phyloP scores from a whole-genome alignment of 2,797 vertebrate genomes.

The Gambelia wislizenii region DNA sequence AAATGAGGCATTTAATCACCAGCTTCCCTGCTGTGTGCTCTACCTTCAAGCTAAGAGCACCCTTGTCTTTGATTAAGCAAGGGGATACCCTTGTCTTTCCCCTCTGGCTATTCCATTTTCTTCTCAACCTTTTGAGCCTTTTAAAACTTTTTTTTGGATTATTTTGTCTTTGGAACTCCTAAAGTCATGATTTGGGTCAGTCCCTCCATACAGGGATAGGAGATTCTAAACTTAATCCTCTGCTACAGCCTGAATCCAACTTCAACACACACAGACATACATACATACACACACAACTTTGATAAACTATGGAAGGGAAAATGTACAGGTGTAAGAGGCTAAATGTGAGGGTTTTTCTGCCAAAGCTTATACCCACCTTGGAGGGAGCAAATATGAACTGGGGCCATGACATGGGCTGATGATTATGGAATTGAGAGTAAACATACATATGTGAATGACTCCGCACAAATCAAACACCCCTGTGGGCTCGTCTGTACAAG shows the following conservation, averaged over 20 bases:
- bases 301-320: not conserved
- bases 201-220: not conserved
- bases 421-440: not conserved
- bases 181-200: not conserved
- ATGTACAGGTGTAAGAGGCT: not conserved
- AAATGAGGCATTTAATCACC: conserved; percentile 41
- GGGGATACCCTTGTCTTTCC: not conserved
- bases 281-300: too few species aligned
- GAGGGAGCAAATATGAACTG: not conserved
- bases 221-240: not conserved
- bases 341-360: not conserved
- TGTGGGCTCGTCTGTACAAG: too few species aligned
- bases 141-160: not conserved
- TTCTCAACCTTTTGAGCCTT: not conserved
- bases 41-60: not conserved
- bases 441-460: too few species aligned
- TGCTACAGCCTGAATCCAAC: not conserved
- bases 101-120: not conserved
- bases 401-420: not conserved
- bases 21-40: conserved; percentile 12
- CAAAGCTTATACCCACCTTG: not conserved
- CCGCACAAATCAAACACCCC: not conserved
- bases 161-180: not conserved
- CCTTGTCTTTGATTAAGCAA: conserved; percentile 4
- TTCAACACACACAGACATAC: not conserved